Evolutionary conservation across 2,797 vertebrate genomes (phyloP), one percentile per base, ranked within the genome.

Genomic region (Chrysocyon brachyurus): DNA sequence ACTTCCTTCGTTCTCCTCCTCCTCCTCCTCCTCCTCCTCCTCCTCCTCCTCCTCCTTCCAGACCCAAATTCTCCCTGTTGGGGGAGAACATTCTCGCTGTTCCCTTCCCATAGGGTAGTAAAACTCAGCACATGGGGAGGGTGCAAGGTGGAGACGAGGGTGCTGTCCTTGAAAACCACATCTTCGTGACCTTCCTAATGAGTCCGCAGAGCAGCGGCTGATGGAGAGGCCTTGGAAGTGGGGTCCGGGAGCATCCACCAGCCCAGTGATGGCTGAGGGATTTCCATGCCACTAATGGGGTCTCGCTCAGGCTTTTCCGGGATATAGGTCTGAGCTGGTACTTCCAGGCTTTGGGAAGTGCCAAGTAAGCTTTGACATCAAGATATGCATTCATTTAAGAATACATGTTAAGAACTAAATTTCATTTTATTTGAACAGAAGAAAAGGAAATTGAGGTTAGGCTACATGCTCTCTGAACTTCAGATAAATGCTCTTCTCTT

Each of bases 391-490:
- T 70, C 33, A 24, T 33, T 87, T 31, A 49, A 90, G 40, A 36
- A 56, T 24, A 46, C 40, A 46, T 40, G 4, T 63, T 1, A 83
- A 46, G 22, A 24, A 28, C 9, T 31, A 68, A 22, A 85, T 85
- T 90, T 72, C 36, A 78, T 95, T 91, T 91, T 57, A 87, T 52
- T 89, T 56, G 22, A 85, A 86, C 56, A 81, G 49, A 63, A 31
- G 33, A 40, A 91, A 79, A 79, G 31, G 46, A 78, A 72, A 79
- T 22, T 8, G 63, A 85, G 28, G 33, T 70, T 72, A 72, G 7
- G 4, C 12, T 63, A 83, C 46, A 31, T 36, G 79, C 46, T 57
- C 24, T 72, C 56, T 86, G 46, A 85, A n/a, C n/a, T 87, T 85
- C 56, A 79, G 63, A 72, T 36, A 85, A 79, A 63, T 68, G 86